A percentile compares a stretch with the other conserved stretches of the same genome.
Conservation (phyloP, 2,113 vertebrate species). For the Arothron firmamentum region DNA sequence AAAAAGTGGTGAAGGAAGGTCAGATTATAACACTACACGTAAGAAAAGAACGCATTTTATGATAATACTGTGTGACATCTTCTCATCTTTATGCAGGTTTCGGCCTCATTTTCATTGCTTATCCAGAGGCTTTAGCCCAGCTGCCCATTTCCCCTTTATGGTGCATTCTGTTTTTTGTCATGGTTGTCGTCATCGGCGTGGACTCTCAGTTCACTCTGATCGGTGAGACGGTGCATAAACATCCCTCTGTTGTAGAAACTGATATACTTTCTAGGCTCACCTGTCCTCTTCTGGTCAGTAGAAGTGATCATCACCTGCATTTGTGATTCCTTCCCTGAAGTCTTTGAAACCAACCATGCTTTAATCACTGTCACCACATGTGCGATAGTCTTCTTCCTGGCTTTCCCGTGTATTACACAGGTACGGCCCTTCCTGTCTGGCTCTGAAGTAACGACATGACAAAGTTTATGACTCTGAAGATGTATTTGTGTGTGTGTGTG, state of each 20-base stretch:
- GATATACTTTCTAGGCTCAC: neutral
- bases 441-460: neutral
- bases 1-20: constrained; percentile 88
- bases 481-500: constrained; percentile 15
- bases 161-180: constrained; percentile 93
- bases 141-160: constrained; percentile 87
- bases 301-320: constrained; percentile 89
- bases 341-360: constrained; percentile 75
- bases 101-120: constrained; percentile 90
- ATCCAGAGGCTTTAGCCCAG: constrained; percentile 87
- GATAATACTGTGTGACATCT: neutral
- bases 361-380: constrained; percentile 74
- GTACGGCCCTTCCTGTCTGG: constrained; percentile 58
- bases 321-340: constrained; percentile 77
- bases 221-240: constrained; percentile 71
- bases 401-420: constrained; percentile 84
- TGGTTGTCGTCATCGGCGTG: constrained; percentile 88
- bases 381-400: constrained; percentile 77
- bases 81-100: constrained; percentile 76
- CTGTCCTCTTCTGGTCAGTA: constrained; percentile 46
- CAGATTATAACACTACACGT: constrained; percentile 9
- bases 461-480: neutral
- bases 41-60: neutral
- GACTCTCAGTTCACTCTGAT: constrained; percentile 89
- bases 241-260: neutral